Conservation (phyloP, 2,888 invertebrate species). For the Cenopis cana region DNA sequence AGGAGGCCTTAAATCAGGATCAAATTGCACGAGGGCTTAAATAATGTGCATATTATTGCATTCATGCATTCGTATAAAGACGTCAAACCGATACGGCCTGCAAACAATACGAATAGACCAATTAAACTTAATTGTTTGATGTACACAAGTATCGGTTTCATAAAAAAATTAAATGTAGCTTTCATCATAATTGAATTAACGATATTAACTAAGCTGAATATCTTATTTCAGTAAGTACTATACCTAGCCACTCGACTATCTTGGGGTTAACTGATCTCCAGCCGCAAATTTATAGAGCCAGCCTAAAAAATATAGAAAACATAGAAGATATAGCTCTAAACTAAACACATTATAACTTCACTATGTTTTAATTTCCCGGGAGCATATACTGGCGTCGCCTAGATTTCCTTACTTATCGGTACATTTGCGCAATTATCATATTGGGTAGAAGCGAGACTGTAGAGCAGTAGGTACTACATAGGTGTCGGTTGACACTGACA, state of each 20-base stretch:
- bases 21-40: conserved; percentile 77
- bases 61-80: conserved; percentile 77
- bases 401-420: no score
- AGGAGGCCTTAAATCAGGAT: conserved; percentile 75
- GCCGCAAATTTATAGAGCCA: no score
- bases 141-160: not conserved
- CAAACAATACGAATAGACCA: conserved; percentile 22
- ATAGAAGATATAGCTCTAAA: no score
- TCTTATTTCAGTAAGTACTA: no score
- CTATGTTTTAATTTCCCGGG: not conserved
- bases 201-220: no score
- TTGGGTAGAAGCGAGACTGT: no score
- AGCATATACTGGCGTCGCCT: not conserved
- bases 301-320: no score
- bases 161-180: not conserved
- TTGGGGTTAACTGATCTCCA: not conserved
- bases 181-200: no score
- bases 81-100: conserved; percentile 61
- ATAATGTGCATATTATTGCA: conserved; percentile 81
- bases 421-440: no score
- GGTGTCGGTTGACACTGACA: no score
- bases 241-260: not conserved
- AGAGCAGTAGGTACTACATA: no score
- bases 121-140: conserved; percentile 17
- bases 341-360: no score